Percentiles rank a stretch among this genome's conserved stretches.
Evolutionary conservation across 2,797 vertebrate genomes (phyloP).

Genomic region (Squalus acanthias): DNA sequence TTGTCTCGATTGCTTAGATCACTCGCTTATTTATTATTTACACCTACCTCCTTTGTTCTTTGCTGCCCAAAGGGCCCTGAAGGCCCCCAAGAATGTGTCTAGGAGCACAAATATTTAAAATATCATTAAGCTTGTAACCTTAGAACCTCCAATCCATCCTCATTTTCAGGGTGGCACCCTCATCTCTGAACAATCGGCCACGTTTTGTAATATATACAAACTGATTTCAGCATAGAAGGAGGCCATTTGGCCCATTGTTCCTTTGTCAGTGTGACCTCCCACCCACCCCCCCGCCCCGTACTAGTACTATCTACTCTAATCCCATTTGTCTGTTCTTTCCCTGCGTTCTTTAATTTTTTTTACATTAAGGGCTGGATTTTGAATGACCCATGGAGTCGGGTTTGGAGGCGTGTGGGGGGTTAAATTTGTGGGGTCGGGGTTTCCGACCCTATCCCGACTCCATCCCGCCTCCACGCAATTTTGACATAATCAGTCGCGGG

Average conservation of each 20-base stretch:
- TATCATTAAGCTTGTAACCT: background rate
- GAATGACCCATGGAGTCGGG: no score
- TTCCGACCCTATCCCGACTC: no score
- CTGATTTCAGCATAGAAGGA: background rate
- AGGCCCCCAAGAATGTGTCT: background rate
- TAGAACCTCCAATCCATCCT: background rate
- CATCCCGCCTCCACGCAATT: no score
- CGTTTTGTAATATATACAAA: background rate
- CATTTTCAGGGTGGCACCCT: background rate
- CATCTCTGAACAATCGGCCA: background rate
- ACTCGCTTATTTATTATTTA: conserved; percentile 45
- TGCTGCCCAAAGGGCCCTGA: background rate
- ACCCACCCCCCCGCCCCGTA: background rate
- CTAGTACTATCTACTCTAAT: background rate
- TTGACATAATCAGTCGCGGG: no score
- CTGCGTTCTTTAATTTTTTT: background rate
- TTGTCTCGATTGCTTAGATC: conserved; percentile 40
- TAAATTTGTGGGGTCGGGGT: no score
- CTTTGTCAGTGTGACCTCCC: background rate
- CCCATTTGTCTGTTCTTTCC: background rate
- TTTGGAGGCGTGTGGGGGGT: no score
- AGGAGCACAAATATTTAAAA: background rate
- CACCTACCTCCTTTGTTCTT: rapidly evolving
- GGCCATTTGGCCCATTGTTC: background rate
- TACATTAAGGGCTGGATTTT: no score